Evolutionary conservation across 2,888 invertebrate species (phyloP).

Genomic region (Cantharis rufa): DNA sequence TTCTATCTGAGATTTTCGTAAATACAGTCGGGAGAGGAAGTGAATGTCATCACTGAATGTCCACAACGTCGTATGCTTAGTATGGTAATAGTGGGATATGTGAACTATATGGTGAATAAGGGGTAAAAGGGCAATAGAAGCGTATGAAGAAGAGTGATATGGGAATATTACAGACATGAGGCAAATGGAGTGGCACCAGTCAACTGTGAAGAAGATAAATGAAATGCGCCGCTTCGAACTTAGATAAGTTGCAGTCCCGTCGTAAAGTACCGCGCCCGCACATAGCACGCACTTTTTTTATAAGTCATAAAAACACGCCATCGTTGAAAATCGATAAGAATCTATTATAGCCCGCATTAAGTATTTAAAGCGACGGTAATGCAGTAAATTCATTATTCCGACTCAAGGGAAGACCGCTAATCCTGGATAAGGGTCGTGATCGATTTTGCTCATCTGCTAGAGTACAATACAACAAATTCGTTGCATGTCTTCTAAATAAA

Average conservation of each 20-base stretch:
- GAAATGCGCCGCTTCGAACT: slow-evolving; percentile 45
- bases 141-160: slow-evolving; percentile 38
- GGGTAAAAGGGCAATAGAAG: slow-evolving; percentile 26
- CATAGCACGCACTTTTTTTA: slow-evolving; percentile 34
- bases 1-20: slow-evolving; percentile 31
- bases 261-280: slow-evolving; percentile 36
- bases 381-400: slow-evolving; percentile 32
- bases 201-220: slow-evolving; percentile 55
- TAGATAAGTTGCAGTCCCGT: slow-evolving; percentile 35
- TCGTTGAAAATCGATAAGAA: slow-evolving; percentile 30
- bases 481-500: slow-evolving; percentile 41
- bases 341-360: slow-evolving; percentile 28
- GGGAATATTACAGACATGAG: slow-evolving; percentile 42
- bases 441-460: slow-evolving; percentile 24
- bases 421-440: slow-evolving; percentile 31
- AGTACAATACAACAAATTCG: slow-evolving; percentile 21
- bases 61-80: slow-evolving; percentile 16
- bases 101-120: slow-evolving; percentile 21
- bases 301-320: slow-evolving; percentile 29
- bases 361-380: slow-evolving; percentile 30
- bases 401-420: slow-evolving; percentile 30
- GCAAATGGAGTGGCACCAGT: slow-evolving; percentile 50
- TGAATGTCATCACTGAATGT: slow-evolving; percentile 29
- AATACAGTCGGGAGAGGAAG: slow-evolving; percentile 30
- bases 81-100: slow-evolving; percentile 29